A percentile compares a stretch with the other conserved stretches of the same genome.
Conservation (phyloP, 1,140 invertebrate genomes). For the Achatina immaculata region DNA sequence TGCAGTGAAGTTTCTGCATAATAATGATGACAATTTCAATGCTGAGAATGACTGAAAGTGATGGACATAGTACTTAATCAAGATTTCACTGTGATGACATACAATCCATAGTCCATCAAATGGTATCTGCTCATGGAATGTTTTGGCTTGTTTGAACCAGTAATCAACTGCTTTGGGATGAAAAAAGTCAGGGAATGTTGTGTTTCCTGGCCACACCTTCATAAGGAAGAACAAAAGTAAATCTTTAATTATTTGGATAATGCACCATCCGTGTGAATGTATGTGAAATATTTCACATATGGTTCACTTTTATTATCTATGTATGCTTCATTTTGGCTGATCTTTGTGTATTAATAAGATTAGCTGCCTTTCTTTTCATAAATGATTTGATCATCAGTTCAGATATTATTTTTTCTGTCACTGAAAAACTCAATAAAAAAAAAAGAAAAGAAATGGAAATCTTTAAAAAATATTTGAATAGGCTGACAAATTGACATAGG, state of each 20-base stretch:
- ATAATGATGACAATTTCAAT: no score
- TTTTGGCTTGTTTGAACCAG: conserved; percentile 81
- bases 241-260: not conserved
- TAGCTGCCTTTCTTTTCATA: no score
- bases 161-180: conserved; percentile 80
- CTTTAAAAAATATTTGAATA: no score
- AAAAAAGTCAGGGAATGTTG: conserved; percentile 86
- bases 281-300: not conserved
- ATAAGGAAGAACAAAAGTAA: not conserved
- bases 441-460: no score
- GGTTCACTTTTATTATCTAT: not conserved
- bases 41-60: no score
- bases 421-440: no score
- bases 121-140: conserved; percentile 77
- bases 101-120: conserved; percentile 74
- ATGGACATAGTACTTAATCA: no score
- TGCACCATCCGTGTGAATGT: not conserved
- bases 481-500: no score
- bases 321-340: not conserved
- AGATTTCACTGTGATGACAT: conserved; percentile 37
- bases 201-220: conserved; percentile 44
- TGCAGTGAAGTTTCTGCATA: no score
- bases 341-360: not conserved
- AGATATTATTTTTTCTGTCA: no score
- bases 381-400: no score